Percentiles rank a stretch among this genome's conserved stretches.
phyloP scores from a whole-genome alignment of 2,888 invertebrate genomes.

The Drosophila demipolita region DNA sequence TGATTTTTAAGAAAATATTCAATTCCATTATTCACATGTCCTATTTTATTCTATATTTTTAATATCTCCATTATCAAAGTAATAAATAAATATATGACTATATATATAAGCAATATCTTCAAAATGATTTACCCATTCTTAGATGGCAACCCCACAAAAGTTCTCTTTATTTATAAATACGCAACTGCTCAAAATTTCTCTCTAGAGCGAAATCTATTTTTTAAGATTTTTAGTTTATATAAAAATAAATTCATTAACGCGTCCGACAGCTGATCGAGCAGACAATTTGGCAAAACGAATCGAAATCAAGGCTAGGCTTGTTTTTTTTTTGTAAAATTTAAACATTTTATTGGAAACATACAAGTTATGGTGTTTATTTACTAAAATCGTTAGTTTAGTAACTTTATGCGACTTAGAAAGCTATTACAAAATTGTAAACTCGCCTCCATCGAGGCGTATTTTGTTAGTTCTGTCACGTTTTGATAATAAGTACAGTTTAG shows the following conservation, averaged over 20 bases:
- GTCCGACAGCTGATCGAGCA: conserved; percentile 46
- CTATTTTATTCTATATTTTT: not conserved
- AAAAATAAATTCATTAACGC: conserved; percentile 79
- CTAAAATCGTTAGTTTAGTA: conserved; percentile 75
- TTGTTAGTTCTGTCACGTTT: conserved; percentile 34
- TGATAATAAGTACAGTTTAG: conserved; percentile 69
- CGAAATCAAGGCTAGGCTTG: conserved; percentile 59
- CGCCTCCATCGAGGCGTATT: conserved; percentile 30
- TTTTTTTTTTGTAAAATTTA: conserved; percentile 57
- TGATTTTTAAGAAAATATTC: not conserved
- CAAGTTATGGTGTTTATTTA: conserved; percentile 45
- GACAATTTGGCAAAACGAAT: conserved; percentile 22
- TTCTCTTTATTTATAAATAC: conserved; percentile 57
- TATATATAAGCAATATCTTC: not conserved
- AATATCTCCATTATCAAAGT: not conserved
- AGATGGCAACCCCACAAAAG: conserved; percentile 42
- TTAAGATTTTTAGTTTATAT: conserved; percentile 25
- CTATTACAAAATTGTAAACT: conserved; percentile 70
- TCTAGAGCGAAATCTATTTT: conserved; percentile 29
- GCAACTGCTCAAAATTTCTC: conserved; percentile 28
- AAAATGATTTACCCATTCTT: not conserved
- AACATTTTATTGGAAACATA: conserved; percentile 74
- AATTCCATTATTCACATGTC: too few species aligned
- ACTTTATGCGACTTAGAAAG: conserved; percentile 62
- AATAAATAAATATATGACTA: not conserved